phyloP scores from a whole-genome alignment of 2,888 invertebrate genomes.

The Meloe dianella region DNA sequence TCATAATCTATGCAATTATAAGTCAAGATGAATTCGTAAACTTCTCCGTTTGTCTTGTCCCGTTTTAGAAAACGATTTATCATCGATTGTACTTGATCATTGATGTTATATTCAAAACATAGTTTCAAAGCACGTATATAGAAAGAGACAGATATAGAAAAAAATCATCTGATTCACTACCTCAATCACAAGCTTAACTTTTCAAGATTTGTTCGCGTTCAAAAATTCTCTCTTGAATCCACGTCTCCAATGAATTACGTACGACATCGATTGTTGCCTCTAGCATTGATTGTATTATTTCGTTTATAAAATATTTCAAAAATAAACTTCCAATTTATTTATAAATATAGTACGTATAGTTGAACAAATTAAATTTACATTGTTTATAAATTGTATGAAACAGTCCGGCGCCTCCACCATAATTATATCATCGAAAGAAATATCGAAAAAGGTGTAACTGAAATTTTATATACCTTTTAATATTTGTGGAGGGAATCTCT shows the following conservation, averaged over 20 bases:
- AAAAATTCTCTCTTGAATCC: neutral
- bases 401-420: neutral
- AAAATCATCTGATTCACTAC: neutral
- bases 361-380: too few species aligned
- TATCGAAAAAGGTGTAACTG: neutral
- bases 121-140: neutral
- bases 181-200: neutral
- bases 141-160: neutral
- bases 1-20: constrained; percentile 39
- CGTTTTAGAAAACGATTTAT: neutral
- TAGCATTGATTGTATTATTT: neutral
- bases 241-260: neutral
- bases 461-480: neutral
- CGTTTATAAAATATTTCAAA: neutral
- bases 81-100: constrained; percentile 20
- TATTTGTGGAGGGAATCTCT: constrained; percentile 2
- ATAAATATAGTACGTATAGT: neutral
- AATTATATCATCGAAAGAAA: neutral
- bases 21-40: constrained; percentile 25
- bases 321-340: neutral
- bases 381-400: too few species aligned
- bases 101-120: neutral
- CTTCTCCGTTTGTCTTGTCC: neutral
- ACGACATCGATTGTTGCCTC: neutral
- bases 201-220: constrained; percentile 2